Evolutionary conservation across 2,113 vertebrate species (phyloP).

Genomic region (Oreochromis tanganicae): DNA sequence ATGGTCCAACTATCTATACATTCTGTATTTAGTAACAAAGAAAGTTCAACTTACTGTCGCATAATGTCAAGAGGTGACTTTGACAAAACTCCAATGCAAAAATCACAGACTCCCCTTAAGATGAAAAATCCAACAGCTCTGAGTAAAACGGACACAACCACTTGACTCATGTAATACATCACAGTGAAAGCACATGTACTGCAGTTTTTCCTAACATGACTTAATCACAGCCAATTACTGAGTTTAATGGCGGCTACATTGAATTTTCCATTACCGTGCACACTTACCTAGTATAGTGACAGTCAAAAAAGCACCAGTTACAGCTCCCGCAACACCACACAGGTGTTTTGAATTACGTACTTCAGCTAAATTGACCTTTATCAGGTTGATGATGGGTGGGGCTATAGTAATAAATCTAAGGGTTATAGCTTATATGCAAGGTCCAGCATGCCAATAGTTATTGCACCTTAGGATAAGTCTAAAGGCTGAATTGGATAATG

Average conservation of each 20-base stretch:
- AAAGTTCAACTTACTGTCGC: neutral
- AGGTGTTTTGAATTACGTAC: neutral
- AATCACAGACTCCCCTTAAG: neutral
- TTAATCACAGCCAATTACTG: slow-evolving; percentile 27
- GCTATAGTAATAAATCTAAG: neutral
- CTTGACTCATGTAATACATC: neutral
- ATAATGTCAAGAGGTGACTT: neutral
- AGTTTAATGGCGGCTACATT: neutral
- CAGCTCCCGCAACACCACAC: neutral
- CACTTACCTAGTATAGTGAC: neutral
- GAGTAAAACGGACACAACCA: neutral
- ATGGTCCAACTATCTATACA: neutral
- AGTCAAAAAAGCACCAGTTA: neutral
- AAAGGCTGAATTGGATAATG: neutral
- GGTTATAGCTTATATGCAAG: neutral
- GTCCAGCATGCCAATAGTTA: neutral
- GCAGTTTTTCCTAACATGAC: slow-evolving; percentile 21
- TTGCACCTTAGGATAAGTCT: neutral
- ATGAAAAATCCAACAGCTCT: neutral
- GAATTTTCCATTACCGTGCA: slow-evolving; percentile 17
- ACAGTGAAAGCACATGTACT: neutral
- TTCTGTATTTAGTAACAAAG: neutral
- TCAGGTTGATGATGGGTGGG: neutral
- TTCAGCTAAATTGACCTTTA: neutral
- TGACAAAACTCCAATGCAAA: neutral